Conservation (phyloP, 2,797 vertebrate species). For the Arremon brunneinucha region DNA sequence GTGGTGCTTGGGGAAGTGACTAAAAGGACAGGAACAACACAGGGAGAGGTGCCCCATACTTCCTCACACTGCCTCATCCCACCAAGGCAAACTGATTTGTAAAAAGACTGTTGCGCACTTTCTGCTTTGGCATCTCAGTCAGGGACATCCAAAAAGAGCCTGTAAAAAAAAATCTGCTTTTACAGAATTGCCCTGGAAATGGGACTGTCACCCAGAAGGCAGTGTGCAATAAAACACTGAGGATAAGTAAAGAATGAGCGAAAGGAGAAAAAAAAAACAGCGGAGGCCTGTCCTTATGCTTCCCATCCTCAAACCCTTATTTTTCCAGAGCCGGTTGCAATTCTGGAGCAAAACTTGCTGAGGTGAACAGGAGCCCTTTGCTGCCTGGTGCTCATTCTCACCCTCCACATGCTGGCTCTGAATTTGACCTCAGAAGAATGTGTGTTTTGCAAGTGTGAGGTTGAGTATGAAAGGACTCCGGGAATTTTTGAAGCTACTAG, state of each 20-base stretch:
- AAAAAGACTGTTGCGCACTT: neutral
- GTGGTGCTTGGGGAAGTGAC: neutral
- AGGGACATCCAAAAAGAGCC: neutral
- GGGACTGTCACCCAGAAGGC: neutral
- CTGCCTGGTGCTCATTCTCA: neutral
- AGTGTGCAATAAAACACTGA: neutral
- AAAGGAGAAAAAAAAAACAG: neutral
- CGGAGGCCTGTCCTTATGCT: neutral
- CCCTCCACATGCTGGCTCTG: neutral
- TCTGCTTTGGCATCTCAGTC: neutral
- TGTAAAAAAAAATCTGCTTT: neutral
- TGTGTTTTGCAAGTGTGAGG: rapidly evolving
- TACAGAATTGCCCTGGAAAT: neutral
- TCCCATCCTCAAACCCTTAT: neutral
- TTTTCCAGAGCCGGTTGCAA: neutral
- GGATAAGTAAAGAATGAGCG: neutral
- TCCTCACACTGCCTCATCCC: neutral
- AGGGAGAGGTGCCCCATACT: rapidly evolving
- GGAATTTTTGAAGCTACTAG: neutral
- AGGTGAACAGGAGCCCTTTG: neutral
- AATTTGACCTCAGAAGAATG: neutral
- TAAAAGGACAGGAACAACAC: neutral
- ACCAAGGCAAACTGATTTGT: neutral
- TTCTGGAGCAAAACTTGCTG: neutral
- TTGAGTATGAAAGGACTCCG: neutral